phyloP scores from a whole-genome alignment of 2,888 invertebrate genomes.

The Tenthredo livida region DNA sequence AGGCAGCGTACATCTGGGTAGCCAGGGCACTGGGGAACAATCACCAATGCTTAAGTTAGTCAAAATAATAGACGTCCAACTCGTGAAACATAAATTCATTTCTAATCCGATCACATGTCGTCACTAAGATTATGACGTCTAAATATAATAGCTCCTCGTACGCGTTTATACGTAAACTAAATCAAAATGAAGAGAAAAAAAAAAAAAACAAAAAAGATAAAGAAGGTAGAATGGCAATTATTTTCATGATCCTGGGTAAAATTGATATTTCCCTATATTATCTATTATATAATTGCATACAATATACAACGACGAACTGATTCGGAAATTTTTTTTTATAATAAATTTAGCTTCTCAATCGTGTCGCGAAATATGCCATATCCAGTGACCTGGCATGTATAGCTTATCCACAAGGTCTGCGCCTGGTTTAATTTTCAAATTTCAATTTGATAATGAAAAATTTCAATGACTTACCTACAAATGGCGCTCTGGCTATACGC shows the following conservation, averaged over 20 bases:
- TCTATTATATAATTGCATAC: not conserved
- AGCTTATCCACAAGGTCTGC: not conserved
- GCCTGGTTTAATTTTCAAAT: not conserved
- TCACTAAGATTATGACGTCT: not conserved
- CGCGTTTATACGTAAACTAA: not conserved
- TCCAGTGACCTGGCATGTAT: slow-evolving; percentile 75
- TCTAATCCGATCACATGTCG: slow-evolving; percentile 32
- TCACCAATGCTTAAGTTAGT: slow-evolving; percentile 79
- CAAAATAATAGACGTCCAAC: slow-evolving; percentile 71
- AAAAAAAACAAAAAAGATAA: not conserved
- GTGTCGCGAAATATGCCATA: slow-evolving; percentile 61
- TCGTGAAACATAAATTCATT: slow-evolving; percentile 37
- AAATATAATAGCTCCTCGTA: not conserved
- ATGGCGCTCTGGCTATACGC: slow-evolving; percentile 99
- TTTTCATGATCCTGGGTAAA: not conserved
- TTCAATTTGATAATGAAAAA: slow-evolving; percentile 38
- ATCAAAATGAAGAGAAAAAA: not conserved
- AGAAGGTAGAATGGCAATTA: not conserved
- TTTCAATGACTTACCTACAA: slow-evolving; percentile 89
- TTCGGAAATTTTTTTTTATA: not conserved
- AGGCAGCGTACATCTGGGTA: slow-evolving; percentile 96
- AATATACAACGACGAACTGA: not conserved
- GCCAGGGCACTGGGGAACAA: slow-evolving; percentile 95
- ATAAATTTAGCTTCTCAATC: not conserved
- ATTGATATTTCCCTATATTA: not conserved